A percentile compares a stretch with the other conserved stretches of the same genome.
Conservation (phyloP, 2,888 invertebrate species). For the Tipula confusa region DNA sequence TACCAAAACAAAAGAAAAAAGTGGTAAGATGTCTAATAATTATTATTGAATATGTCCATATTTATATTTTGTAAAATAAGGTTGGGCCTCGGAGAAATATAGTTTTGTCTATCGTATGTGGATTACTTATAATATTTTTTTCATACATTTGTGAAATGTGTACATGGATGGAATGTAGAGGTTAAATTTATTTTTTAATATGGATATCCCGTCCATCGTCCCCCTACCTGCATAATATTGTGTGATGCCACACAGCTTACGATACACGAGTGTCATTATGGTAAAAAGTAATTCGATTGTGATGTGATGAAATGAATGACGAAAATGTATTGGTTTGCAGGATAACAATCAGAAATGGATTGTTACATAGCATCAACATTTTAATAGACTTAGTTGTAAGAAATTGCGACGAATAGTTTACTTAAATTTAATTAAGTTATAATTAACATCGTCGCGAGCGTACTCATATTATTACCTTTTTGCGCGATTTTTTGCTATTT, state of each 20-base stretch:
- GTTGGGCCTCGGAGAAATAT: neutral
- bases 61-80: neutral
- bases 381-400: neutral
- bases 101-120: neutral
- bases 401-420: neutral
- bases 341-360: neutral
- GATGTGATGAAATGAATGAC: neutral
- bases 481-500: neutral
- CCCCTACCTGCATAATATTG: neutral
- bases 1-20: constrained; percentile 20
- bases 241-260: constrained; percentile 1
- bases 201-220: neutral
- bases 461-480: too few species aligned
- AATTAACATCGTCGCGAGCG: neutral
- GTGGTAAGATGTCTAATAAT: neutral
- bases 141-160: too few species aligned
- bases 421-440: neutral
- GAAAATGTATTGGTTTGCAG: neutral
- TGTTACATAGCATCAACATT: neutral
- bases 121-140: neutral
- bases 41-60: neutral
- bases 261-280: neutral
- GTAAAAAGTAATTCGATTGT: neutral
- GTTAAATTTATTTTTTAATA: neutral
- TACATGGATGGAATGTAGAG: constrained; percentile 14